These are phyloP conservation scores for Oryzias curvinotus DNA, from an alignment of 2,113 vertebrate genomes.

Conservation along the genomic window DNA sequence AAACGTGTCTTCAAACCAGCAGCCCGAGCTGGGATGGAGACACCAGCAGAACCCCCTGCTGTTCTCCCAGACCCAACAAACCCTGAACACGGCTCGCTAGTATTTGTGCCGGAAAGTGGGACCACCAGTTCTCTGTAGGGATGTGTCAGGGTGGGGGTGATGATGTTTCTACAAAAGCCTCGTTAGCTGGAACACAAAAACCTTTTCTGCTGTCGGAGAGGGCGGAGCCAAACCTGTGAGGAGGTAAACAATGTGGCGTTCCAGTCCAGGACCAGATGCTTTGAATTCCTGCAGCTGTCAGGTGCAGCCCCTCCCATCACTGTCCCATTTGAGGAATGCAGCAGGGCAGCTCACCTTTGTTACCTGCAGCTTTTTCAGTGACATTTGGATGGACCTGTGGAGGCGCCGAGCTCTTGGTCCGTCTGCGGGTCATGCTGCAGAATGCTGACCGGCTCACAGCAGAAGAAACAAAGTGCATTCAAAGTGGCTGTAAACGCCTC, in stretches of 20 bases:
- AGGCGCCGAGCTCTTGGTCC: neutral
- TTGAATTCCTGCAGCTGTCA: conserved; percentile 8
- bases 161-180: no score
- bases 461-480: neutral
- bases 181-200: no score
- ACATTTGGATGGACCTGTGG: neutral
- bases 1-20: no score
- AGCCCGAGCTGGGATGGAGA: no score
- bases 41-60: no score
- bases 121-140: no score
- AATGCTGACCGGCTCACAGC: neutral
- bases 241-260: neutral
- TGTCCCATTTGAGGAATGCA: conserved; percentile 38
- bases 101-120: no score
- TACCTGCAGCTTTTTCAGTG: neutral
- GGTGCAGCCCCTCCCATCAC: conserved; percentile 5
- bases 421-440: neutral
- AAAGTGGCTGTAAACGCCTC: conserved; percentile 10
- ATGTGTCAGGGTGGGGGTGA: no score
- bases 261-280: neutral
- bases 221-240: no score
- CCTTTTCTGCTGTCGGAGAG: no score
- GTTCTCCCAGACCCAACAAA: no score
- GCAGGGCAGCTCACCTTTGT: conserved; percentile 8
- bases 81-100: no score